phyloP scores from a whole-genome alignment of 2,888 invertebrate species.

The Notodromas monacha region DNA sequence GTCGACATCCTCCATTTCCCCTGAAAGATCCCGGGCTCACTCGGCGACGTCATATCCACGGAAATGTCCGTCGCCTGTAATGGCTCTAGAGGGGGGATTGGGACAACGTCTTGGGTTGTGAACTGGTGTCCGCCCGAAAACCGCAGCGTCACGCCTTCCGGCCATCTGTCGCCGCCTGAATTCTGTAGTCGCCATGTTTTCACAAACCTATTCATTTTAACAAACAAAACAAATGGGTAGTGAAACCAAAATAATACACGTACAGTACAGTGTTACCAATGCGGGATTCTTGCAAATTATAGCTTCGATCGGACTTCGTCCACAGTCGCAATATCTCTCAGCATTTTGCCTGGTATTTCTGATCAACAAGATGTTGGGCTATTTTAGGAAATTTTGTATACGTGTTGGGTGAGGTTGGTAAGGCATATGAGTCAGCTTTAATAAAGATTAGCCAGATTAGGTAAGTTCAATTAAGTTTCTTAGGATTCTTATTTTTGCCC shows the following conservation, averaged over 20 bases:
- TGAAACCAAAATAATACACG: no score
- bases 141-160: constrained; percentile 33
- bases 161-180: constrained; percentile 57
- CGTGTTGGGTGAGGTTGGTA: no score
- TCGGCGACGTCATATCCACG: constrained; percentile 46
- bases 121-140: constrained; percentile 34
- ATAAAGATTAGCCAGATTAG: no score
- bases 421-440: no score
- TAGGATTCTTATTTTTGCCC: no score
- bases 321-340: no score
- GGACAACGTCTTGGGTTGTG: constrained; percentile 22
- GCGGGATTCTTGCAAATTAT: no score
- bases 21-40: constrained; percentile 34
- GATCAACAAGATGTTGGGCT: constrained; percentile 5
- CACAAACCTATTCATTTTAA: constrained; percentile 24
- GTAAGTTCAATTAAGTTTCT: no score
- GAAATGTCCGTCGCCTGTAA: constrained; percentile 39
- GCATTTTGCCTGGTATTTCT: no score
- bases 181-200: constrained; percentile 69
- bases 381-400: constrained; percentile 6
- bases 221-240: constrained; percentile 5
- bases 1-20: constrained; percentile 70
- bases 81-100: constrained; percentile 35
- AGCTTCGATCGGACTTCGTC: no score
- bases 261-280: no score